Conservation (phyloP, 2,888 invertebrate genomes). For the Drosophila colorata region DNA sequence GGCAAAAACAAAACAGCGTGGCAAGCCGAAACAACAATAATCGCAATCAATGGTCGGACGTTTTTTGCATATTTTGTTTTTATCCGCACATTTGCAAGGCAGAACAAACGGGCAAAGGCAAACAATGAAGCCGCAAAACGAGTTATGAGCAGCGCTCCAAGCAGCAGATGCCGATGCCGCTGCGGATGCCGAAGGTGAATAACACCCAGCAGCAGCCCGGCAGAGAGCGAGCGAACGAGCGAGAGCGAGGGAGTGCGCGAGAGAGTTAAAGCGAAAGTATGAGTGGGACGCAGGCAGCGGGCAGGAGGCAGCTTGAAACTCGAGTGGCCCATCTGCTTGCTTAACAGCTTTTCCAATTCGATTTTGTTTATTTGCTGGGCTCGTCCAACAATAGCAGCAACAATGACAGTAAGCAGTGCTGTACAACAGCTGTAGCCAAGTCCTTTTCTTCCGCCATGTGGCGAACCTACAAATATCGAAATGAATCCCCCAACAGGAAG, state of each 20-base stretch:
- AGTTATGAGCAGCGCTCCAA: constrained; percentile 58
- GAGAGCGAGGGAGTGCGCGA: constrained; percentile 12
- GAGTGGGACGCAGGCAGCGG: constrained; percentile 12
- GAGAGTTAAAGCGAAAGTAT: constrained; percentile 24
- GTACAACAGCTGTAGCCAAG: constrained; percentile 37
- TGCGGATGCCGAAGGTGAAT: constrained; percentile 62
- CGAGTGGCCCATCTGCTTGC: constrained; percentile 27
- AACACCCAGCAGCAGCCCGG: constrained; percentile 50
- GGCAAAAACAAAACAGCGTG: constrained; percentile 12
- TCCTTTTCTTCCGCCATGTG: constrained; percentile 57
- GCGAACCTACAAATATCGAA: neutral
- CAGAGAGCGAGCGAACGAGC: constrained; percentile 11
- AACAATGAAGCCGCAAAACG: constrained; percentile 69
- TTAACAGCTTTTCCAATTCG: constrained; percentile 10
- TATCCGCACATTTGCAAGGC: constrained; percentile 63
- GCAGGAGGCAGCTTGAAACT: constrained; percentile 34
- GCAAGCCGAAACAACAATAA: constrained; percentile 28
- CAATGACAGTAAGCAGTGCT: constrained; percentile 1
- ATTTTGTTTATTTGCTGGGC: constrained; percentile 27
- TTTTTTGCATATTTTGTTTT: constrained; percentile 69
- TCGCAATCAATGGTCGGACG: constrained; percentile 13
- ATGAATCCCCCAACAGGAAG: constrained; percentile 35
- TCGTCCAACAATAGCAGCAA: constrained; percentile 8
- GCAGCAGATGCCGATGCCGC: constrained; percentile 22
- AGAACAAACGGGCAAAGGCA: constrained; percentile 56